phyloP scores from a whole-genome alignment of 2,888 invertebrate species.

The Scaeva pyrastri region DNA sequence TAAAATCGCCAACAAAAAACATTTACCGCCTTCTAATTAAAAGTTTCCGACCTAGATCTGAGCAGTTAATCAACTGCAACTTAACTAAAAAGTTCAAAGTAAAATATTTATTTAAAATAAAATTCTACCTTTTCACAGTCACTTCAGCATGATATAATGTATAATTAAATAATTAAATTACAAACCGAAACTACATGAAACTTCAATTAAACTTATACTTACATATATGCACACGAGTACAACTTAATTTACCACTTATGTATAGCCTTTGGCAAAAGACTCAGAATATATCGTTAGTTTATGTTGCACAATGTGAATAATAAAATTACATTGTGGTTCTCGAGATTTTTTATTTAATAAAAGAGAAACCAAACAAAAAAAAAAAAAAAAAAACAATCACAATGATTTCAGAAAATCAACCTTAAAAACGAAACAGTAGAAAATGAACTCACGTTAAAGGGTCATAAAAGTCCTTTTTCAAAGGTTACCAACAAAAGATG shows the following conservation, averaged over 20 bases:
- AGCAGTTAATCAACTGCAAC: slow-evolving; percentile 2
- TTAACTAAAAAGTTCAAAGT: not conserved
- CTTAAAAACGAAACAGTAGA: slow-evolving; percentile 18
- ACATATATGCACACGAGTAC: no score
- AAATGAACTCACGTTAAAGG: slow-evolving; percentile 54
- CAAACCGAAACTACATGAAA: slow-evolving; percentile 20
- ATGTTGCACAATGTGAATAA: slow-evolving; percentile 24
- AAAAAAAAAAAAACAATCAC: not conserved
- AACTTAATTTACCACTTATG: not conserved
- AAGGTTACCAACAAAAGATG: slow-evolving; percentile 52
- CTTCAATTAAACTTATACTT: not conserved
- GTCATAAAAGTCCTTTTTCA: slow-evolving; percentile 54
- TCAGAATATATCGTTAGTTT: slow-evolving; percentile 1
- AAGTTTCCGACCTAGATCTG: not conserved
- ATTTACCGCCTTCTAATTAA: not conserved
- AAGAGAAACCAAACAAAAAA: not conserved
- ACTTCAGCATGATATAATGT: not conserved
- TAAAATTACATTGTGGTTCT: slow-evolving; percentile 30
- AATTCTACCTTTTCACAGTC: slow-evolving; percentile 1
- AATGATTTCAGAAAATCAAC: no score
- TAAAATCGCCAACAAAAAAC: not conserved
- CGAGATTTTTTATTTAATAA: not conserved
- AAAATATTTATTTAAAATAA: not conserved
- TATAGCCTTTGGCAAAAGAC: slow-evolving; percentile 20
- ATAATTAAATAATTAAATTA: not conserved